phyloP scores from a whole-genome alignment of 2,113 vertebrate genomes.

The Pangasianodon hypophthalmus region DNA sequence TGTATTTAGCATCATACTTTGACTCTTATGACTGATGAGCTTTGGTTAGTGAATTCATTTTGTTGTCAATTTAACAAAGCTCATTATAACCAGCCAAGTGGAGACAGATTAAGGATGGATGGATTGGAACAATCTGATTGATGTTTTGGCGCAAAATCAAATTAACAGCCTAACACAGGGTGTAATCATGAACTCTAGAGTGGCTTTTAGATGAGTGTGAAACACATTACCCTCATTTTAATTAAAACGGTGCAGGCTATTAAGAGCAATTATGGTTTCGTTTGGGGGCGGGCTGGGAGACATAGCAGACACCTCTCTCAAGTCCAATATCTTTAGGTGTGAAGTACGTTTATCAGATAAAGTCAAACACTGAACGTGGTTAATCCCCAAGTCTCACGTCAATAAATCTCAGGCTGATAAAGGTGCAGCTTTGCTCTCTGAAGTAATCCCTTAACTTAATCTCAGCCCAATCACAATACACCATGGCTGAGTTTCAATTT shows the following conservation, averaged over 20 bases:
- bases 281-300: neutral
- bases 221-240: conserved; percentile 21
- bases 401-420: conserved; percentile 27
- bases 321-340: neutral
- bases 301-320: neutral
- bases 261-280: conserved; percentile 25
- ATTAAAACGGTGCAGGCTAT: conserved; percentile 24
- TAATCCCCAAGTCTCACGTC: conserved; percentile 36
- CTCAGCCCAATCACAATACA: conserved; percentile 7
- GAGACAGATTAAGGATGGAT: conserved; percentile 17
- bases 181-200: conserved; percentile 16
- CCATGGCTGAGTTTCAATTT: neutral
- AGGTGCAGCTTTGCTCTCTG: conserved; percentile 10
- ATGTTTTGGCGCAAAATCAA: conserved; percentile 10
- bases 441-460: conserved; percentile 27
- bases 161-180: neutral
- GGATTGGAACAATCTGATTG: conserved; percentile 6
- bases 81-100: neutral
- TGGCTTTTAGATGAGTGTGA: neutral
- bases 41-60: conserved; percentile 12
- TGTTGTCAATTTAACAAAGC: conserved; percentile 1
- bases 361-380: neutral
- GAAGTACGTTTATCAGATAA: neutral
- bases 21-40: neutral
- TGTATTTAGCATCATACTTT: neutral